Evolutionary conservation across 2,888 invertebrate species (phyloP).

Genomic region (Campoplex capitator): DNA sequence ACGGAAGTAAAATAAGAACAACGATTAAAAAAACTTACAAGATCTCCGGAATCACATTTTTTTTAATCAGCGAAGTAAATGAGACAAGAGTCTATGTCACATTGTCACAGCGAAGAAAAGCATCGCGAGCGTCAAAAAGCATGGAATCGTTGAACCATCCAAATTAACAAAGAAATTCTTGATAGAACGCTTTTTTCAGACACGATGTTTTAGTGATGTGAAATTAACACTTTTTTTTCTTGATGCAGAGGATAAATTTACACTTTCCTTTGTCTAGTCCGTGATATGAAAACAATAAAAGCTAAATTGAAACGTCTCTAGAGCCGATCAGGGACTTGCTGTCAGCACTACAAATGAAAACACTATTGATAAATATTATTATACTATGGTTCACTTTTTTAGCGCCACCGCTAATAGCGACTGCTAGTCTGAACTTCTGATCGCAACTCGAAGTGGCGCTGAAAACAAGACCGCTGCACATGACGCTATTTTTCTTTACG

Average conservation of each 20-base stretch:
- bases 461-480: background rate
- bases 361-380: too few relatives aligned
- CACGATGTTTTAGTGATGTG: background rate
- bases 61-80: background rate
- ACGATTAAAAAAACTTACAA: background rate
- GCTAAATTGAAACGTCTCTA: background rate
- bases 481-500: too few relatives aligned
- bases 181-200: background rate
- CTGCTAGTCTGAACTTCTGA: background rate
- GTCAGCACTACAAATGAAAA: too few relatives aligned
- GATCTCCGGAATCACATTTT: background rate
- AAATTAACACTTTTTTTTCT: background rate
- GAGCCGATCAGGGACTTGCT: background rate
- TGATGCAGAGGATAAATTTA: background rate
- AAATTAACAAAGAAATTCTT: background rate
- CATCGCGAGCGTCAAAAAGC: background rate
- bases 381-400: background rate
- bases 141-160: background rate
- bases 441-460: background rate
- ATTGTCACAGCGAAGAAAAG: background rate
- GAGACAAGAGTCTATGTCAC: background rate
- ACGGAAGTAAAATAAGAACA: background rate
- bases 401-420: background rate
- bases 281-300: background rate
- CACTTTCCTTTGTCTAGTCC: background rate